Evolutionary conservation across 1,140 invertebrate species (phyloP).

Genomic region (Cyphomyrmex costatus): DNA sequence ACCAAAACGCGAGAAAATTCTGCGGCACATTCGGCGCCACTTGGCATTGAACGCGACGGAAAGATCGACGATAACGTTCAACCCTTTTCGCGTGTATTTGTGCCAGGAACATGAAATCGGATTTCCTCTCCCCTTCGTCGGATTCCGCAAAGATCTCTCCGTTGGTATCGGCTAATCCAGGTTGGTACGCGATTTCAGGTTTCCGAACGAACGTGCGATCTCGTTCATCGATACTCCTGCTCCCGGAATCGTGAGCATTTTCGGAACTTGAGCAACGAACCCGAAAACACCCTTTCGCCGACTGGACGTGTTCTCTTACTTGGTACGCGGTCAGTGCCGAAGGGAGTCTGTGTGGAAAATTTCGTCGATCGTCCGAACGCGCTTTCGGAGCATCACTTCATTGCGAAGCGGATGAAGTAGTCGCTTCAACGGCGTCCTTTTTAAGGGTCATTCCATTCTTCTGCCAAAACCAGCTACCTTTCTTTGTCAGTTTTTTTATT

Average conservation of each 20-base stretch:
- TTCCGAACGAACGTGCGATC: constrained; percentile 26
- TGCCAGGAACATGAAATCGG: not conserved
- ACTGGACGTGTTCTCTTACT: constrained; percentile 17
- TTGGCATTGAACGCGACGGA: constrained; percentile 8
- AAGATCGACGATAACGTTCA: constrained; percentile 29
- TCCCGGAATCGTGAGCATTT: constrained; percentile 12
- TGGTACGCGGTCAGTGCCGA: constrained; percentile 1
- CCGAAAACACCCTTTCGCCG: constrained; percentile 6
- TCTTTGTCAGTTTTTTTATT: constrained; percentile 5
- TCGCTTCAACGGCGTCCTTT: not conserved
- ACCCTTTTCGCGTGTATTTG: not conserved
- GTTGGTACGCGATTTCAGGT: not conserved
- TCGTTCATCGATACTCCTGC: not conserved
- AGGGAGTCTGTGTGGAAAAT: constrained; percentile 12
- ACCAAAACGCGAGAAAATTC: constrained; percentile 21
- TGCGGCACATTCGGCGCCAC: not conserved
- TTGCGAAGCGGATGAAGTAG: not conserved
- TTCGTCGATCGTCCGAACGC: constrained; percentile 6
- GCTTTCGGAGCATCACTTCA: not conserved
- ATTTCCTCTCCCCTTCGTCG: not conserved
- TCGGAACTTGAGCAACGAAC: constrained; percentile 25
- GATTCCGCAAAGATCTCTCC: constrained; percentile 24
- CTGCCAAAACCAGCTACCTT: not conserved
- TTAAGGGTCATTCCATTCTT: not conserved
- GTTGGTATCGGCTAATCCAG: constrained; percentile 11